Percentiles rank a stretch among this genome's conserved stretches.
phyloP scores from a whole-genome alignment of 2,888 invertebrate species.

The Hydrotaea diabolus region DNA sequence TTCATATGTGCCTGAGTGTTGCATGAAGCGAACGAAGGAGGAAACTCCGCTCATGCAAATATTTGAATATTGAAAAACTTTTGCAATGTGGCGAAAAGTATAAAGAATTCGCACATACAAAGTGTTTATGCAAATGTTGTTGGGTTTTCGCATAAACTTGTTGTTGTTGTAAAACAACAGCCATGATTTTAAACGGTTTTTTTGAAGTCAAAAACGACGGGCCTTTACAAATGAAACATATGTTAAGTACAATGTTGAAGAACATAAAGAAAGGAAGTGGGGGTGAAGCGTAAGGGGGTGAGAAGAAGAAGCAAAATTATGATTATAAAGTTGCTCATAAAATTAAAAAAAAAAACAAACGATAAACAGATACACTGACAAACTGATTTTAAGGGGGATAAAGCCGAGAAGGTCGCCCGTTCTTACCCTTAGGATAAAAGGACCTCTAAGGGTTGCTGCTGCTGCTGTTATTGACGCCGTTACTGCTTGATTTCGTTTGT shows the following conservation, averaged over 20 bases:
- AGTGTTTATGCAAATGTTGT: constrained; percentile 54
- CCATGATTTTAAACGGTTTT: constrained; percentile 39
- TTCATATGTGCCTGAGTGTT: background rate
- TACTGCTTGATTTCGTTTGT: constrained; percentile 15
- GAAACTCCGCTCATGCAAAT: constrained; percentile 22
- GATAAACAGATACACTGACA: constrained; percentile 10
- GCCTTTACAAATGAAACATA: constrained; percentile 15
- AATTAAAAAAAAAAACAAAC: constrained; percentile 45
- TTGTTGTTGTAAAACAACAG: constrained; percentile 20
- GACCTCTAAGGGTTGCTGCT: constrained; percentile 14
- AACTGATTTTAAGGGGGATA: constrained; percentile 47
- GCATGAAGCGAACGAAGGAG: background rate
- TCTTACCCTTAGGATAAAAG: background rate
- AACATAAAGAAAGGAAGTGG: constrained; percentile 4
- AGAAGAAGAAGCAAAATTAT: constrained; percentile 2
- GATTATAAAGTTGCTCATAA: constrained; percentile 51
- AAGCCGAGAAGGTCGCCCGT: background rate
- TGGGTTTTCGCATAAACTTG: constrained; percentile 10
- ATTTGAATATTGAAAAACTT: constrained; percentile 65
- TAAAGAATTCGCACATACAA: constrained; percentile 28
- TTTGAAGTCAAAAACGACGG: background rate
- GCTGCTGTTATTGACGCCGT: too few relatives aligned
- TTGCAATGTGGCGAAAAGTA: constrained; percentile 28
- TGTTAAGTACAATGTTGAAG: constrained; percentile 43
- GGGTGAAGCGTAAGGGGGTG: background rate